Percentiles rank a stretch among this genome's conserved stretches.
Evolutionary conservation across 2,113 vertebrate species (phyloP).

Genomic region (Halichoeres trimaculatus): DNA sequence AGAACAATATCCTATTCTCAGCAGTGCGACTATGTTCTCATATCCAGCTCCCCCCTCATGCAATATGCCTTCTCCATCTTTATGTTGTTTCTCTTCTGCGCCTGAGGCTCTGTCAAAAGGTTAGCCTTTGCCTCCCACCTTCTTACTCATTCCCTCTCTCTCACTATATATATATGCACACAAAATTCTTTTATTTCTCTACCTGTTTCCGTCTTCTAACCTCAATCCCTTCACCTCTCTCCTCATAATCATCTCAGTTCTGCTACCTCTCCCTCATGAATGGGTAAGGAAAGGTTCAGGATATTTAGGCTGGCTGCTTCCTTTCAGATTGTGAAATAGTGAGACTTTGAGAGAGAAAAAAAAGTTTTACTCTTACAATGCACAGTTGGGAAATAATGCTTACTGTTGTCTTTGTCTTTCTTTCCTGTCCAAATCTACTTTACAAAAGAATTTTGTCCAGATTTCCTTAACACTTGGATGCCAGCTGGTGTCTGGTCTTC

Average conservation of each 20-base stretch:
- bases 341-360: neutral
- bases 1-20: conserved; percentile 52
- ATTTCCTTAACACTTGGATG: conserved; percentile 1
- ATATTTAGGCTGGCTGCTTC: conserved; percentile 5
- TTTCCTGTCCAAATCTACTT: neutral
- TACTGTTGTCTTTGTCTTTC: neutral
- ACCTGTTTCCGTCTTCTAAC: conserved; percentile 30
- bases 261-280: neutral
- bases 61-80: conserved; percentile 30
- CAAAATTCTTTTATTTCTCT: conserved; percentile 7
- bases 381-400: neutral
- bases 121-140: conserved; percentile 53
- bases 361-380: neutral
- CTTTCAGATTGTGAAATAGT: neutral
- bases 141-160: conserved; percentile 24
- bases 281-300: neutral
- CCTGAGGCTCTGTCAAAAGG: conserved; percentile 55
- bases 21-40: conserved; percentile 19
- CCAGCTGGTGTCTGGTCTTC: conserved; percentile 24
- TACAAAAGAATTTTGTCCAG: neutral
- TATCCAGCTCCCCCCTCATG: conserved; percentile 22
- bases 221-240: conserved; percentile 21
- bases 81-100: conserved; percentile 35
- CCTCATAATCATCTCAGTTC: conserved; percentile 2
- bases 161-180: conserved; percentile 8